phyloP scores from a whole-genome alignment of 2,113 vertebrate genomes.

The Macroglossus sobrinus region DNA sequence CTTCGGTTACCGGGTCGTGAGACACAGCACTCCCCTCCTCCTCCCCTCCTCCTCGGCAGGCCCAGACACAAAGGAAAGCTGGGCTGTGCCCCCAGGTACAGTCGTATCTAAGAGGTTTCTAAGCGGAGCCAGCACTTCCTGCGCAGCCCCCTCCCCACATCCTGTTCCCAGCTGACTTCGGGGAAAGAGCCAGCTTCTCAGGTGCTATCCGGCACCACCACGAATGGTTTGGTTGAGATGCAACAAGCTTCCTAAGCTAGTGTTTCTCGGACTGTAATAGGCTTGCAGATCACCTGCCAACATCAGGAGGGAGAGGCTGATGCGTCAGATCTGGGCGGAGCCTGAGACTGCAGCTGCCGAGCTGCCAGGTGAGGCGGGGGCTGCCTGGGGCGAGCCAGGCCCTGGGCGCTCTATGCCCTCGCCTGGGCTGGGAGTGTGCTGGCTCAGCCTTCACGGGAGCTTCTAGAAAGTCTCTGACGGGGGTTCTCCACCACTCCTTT shows the following conservation, averaged over 20 bases:
- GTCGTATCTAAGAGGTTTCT: not conserved
- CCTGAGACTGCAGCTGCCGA: no score
- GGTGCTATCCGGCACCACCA: not conserved
- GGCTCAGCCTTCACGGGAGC: not conserved
- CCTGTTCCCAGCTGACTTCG: not conserved
- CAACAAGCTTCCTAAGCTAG: not conserved
- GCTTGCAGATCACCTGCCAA: not conserved
- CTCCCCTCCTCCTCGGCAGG: no score
- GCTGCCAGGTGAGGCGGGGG: not conserved
- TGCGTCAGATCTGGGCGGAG: no score
- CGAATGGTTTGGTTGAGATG: not conserved
- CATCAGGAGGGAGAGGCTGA: fast-evolving
- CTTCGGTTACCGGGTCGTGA: fast-evolving
- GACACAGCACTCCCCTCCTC: fast-evolving
- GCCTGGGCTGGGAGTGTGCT: no score
- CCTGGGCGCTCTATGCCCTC: fast-evolving
- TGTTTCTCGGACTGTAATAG: not conserved
- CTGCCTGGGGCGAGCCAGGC: no score
- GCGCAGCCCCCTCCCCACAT: no score
- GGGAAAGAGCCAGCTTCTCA: not conserved
- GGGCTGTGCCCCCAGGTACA: not conserved
- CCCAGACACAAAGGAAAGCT: not conserved
- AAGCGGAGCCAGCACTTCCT: not conserved
- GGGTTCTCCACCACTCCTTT: not conserved
- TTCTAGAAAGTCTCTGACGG: not conserved